Conservation (phyloP, 2,113 vertebrate species). For the Strix aluco region DNA sequence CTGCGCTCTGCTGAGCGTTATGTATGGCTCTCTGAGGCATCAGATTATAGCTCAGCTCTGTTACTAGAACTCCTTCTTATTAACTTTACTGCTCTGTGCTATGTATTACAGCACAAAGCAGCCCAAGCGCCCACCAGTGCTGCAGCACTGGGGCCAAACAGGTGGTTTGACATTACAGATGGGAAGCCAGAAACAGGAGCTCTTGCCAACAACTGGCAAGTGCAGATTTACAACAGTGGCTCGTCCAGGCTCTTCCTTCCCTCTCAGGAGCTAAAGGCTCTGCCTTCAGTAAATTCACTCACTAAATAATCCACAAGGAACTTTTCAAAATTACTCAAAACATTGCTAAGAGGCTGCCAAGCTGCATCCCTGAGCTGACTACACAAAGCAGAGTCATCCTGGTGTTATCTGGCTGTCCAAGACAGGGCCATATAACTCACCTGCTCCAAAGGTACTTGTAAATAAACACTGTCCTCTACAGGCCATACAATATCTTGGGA, state of each 20-base stretch:
- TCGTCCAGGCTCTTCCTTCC: fast-evolving
- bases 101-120: not conserved
- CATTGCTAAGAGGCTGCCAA: not conserved
- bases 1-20: fast-evolving
- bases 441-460: not conserved
- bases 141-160: not conserved
- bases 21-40: not conserved
- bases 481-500: not conserved
- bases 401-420: not conserved
- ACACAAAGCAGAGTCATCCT: not conserved
- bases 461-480: not conserved
- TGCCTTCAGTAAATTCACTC: conserved; percentile 27
- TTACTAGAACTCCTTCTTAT: not conserved
- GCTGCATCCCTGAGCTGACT: not conserved
- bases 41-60: not conserved
- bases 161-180: not conserved
- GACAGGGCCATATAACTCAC: not conserved
- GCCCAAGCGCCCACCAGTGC: fast-evolving
- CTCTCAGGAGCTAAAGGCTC: conserved; percentile 3
- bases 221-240: not conserved
- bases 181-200: not conserved
- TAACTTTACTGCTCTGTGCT: not conserved
- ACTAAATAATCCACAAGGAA: conserved; percentile 41
- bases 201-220: not conserved
- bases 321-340: not conserved